These are phyloP conservation scores for Flexamia atlantica DNA, from an alignment of 2,888 invertebrate species.

Conservation along the genomic window DNA sequence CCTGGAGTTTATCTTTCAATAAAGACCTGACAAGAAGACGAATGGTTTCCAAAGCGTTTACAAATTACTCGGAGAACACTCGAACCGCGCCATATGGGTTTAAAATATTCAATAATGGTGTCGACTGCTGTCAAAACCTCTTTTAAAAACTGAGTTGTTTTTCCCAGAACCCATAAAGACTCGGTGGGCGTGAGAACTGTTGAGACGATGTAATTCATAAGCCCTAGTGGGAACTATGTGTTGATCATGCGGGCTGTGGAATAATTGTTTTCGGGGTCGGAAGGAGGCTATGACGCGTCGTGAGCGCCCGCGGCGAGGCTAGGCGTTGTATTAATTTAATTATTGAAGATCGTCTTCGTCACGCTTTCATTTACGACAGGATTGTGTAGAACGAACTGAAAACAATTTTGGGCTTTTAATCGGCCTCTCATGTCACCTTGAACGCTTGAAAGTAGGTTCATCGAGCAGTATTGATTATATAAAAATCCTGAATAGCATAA, in stretches of 20 bases:
- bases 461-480: no score
- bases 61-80: background rate
- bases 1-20: slow-evolving; percentile 4
- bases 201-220: background rate
- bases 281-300: slow-evolving; percentile 7
- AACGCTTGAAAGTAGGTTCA: no score
- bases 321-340: background rate
- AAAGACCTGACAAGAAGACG: slow-evolving; percentile 18
- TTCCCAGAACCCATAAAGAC: slow-evolving; percentile 13
- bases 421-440: no score
- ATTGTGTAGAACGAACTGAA: no score
- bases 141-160: slow-evolving; percentile 25
- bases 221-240: slow-evolving; percentile 8
- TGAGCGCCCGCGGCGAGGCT: slow-evolving; percentile 14
- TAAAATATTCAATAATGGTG: slow-evolving; percentile 29
- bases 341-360: background rate
- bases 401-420: no score
- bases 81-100: background rate
- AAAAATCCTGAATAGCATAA: no score
- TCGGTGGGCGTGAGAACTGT: slow-evolving; percentile 7
- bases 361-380: background rate
- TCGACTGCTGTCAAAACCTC: slow-evolving; percentile 20
- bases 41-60: slow-evolving; percentile 19
- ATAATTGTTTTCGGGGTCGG: slow-evolving; percentile 16
- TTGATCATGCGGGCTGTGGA: slow-evolving; percentile 24